Base-by-base conservation (phyloP, 2,113 vertebrate species). In the Stictonetta naevosa region DNA sequence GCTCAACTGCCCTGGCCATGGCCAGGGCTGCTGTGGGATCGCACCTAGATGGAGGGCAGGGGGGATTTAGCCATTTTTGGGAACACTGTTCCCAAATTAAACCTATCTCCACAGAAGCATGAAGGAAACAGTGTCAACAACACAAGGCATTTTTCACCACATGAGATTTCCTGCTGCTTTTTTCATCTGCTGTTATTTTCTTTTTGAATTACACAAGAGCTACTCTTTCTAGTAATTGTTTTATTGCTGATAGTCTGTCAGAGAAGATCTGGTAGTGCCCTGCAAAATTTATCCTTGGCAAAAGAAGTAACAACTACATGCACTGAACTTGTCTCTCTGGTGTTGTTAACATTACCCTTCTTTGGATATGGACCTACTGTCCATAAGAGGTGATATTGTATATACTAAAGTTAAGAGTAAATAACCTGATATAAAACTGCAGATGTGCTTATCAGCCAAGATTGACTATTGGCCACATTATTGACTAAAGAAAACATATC, bases 151-250 rank as follows among this genome's bases (percentile, higher is more conserved):
- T 91, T 84, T 72, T 73, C 52, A 25, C 74, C 50, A n/a, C 62
- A 19, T 42, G 66, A 71, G 40, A 12, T 69, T 94, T 92, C 80
- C 67, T 66, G 55, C 63, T 92, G 88, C 15, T 82, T 92, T 86
- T 94, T 89, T 93, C 73, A 89, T 93, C 87, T 94, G 92, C 44
- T 94, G 44, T 44, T 82, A 84, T 86, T 86, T 95, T 96, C 40
- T 36, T 58, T 72, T 55, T 78, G 48, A 91, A 93, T 92, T 76
- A 84, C 88, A 84, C 69, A 90, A 79, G n/a, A 94, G 40, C n/a
- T 40, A 64, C 64, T 40, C 86, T 95, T 90, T 96, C 92, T 91
- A 88, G 86, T 79, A 88, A 90, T 84, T 86, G 68, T 85, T 89
- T 75, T 81, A 78, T 83, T 78, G 36, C 77, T 91, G 82, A 62